Base-by-base conservation (phyloP, 2,888 invertebrate genomes). In the Xanthorhoe designata region DNA sequence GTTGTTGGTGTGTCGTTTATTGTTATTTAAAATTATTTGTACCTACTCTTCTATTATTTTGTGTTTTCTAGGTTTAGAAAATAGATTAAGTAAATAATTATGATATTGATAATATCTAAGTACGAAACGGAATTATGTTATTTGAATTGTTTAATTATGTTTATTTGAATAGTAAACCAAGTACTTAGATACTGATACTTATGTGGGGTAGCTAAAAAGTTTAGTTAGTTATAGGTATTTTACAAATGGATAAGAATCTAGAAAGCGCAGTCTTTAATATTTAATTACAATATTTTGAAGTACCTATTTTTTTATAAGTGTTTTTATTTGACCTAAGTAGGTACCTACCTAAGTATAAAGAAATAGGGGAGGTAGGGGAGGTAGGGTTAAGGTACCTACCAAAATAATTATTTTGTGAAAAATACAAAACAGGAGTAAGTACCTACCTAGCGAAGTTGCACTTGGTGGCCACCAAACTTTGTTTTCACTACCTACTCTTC, bases 71-170 rank as follows among this genome's bases (percentile, higher is more conserved):
- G 24, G 47, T 57, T 18, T 55, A 64, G 55, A 50, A 56, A 65
- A 65, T 67, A 63, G 55, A 42, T 63, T 60, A 61, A 68, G 60
- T 68, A 70, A 64, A 58, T 64, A n/a, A 2, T 5, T 47, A 47
- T 5, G 47, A 5, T 3, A 47, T 47, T 17, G 13, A 17, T 47
- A 47, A 1, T 47, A 17, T 47, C 5, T 17, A 42, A 13, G 10
- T 38, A 38, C 35, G 2, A n/a, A 35, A 13, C 38, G 13, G 38
- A 42, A 42, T 42, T 24, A 42, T 42, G 9, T 42, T 42, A 42
- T 42, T 42, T 42, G 38, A 42, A 42, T 42, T 42, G 38, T 42
- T n/a, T 42, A 13, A 32, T 42, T 9, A 38, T 42, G 38, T 42
- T 42, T 42, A 13, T 42, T 42, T 42, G 3, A 13, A 42, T 42